Evolutionary conservation across 2,888 invertebrate genomes (phyloP).

Genomic region (Seira sanloemensis): DNA sequence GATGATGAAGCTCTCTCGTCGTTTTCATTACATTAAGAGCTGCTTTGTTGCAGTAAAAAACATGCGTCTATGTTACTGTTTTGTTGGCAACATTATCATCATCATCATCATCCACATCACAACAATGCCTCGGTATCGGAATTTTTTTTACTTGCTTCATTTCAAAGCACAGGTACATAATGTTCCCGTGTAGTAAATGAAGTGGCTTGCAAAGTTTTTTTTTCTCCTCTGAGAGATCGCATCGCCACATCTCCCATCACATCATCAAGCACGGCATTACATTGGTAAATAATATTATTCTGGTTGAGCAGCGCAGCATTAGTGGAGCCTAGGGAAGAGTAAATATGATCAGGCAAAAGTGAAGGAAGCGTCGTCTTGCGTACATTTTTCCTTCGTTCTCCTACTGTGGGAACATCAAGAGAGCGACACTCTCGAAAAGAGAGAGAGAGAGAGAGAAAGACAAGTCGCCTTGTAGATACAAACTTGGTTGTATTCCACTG

Average conservation of each 20-base stretch:
- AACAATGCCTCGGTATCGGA: too few species aligned
- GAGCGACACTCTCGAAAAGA: background rate
- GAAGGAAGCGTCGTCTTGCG: background rate
- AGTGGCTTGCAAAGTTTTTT: too few species aligned
- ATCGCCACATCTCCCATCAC: background rate
- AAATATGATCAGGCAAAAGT: slow-evolving; percentile 9
- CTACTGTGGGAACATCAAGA: background rate
- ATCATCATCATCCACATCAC: too few species aligned
- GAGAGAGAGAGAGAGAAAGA: slow-evolving; percentile 2
- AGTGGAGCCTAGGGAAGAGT: slow-evolving; percentile 35
- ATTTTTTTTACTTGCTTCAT: too few species aligned
- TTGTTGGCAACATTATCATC: too few species aligned
- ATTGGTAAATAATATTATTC: background rate
- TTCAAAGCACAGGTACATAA: too few species aligned
- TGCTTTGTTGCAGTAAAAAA: too few species aligned
- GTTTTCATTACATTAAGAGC: too few species aligned
- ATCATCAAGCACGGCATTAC: background rate
- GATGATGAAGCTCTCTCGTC: too few species aligned
- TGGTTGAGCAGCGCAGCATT: background rate
- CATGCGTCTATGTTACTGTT: too few species aligned
- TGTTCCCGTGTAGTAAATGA: too few species aligned
- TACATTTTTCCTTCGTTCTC: background rate
- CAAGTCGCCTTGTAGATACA: slow-evolving; percentile 23
- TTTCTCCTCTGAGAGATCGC: too few species aligned
- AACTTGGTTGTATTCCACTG: slow-evolving; percentile 61